Percentiles rank a stretch among this genome's conserved stretches.
Evolutionary conservation across 2,113 vertebrate genomes (phyloP).

Genomic region (Brachionichthys hirsutus): DNA sequence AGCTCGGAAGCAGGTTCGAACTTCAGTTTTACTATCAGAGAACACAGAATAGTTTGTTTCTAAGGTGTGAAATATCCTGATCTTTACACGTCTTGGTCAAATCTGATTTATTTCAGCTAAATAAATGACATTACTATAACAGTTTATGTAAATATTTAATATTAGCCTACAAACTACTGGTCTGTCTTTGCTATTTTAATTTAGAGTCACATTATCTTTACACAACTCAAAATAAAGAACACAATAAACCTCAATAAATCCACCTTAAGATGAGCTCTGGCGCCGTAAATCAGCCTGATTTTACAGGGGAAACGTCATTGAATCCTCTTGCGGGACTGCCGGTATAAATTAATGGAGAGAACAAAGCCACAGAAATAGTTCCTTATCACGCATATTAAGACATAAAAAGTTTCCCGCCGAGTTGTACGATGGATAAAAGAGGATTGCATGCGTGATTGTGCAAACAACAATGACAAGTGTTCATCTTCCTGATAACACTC

Average conservation of each 20-base stretch:
- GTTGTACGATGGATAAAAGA: slow-evolving; percentile 58
- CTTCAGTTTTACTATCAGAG: too few species aligned
- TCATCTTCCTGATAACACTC: slow-evolving; percentile 71
- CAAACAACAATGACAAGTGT: slow-evolving; percentile 56
- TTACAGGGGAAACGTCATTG: not conserved
- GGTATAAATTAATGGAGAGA: slow-evolving; percentile 29
- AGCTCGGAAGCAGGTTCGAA: too few species aligned
- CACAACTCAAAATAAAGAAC: not conserved
- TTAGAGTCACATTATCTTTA: too few species aligned
- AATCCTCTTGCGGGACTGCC: slow-evolving; percentile 14
- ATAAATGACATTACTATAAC: too few species aligned
- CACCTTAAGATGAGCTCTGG: not conserved
- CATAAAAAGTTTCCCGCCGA: slow-evolving; percentile 39
- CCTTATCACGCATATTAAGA: slow-evolving; percentile 60
- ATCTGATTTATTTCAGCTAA: too few species aligned
- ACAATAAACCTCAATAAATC: not conserved
- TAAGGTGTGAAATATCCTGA: too few species aligned
- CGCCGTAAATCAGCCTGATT: slow-evolving; percentile 1
- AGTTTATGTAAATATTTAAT: too few species aligned
- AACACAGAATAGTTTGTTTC: too few species aligned
- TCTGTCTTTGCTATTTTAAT: too few species aligned
- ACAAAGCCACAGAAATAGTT: slow-evolving; percentile 35
- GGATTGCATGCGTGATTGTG: slow-evolving; percentile 54
- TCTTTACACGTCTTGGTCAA: too few species aligned
- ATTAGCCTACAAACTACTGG: too few species aligned